Conservation (phyloP, 2,797 vertebrate genomes). For the Syngnathus acus region DNA sequence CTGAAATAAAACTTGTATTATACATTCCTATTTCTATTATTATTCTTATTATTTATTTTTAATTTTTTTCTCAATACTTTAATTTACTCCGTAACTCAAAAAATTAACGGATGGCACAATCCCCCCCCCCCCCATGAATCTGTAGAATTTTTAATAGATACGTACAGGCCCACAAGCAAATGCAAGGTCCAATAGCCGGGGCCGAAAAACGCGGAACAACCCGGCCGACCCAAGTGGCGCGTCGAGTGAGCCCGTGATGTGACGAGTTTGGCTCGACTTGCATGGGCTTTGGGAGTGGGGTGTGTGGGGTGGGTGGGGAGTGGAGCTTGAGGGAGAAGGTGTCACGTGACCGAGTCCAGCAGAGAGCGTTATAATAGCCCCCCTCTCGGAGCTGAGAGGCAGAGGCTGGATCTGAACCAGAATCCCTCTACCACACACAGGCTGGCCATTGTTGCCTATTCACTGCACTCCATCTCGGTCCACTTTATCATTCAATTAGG, state of each 20-base stretch:
- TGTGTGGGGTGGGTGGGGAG: slow-evolving; percentile 30
- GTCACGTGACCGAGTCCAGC: slow-evolving; percentile 70
- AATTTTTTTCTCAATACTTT: no score
- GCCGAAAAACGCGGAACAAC: slow-evolving; percentile 45
- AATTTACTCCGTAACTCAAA: no score
- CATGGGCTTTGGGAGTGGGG: background rate
- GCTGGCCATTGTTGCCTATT: slow-evolving; percentile 76
- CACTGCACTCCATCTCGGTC: slow-evolving; percentile 73
- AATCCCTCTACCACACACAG: slow-evolving; percentile 79
- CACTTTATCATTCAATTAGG: slow-evolving; percentile 85
- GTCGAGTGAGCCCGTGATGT: slow-evolving; percentile 36
- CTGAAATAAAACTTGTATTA: no score
- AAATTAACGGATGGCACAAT: no score
- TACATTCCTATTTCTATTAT: no score
- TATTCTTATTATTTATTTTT: no score
- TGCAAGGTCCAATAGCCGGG: slow-evolving; percentile 18
- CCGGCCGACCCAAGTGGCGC: slow-evolving; percentile 49
- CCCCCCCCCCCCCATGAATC: no score
- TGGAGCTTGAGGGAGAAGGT: slow-evolving; percentile 13
- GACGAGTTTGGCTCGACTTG: slow-evolving; percentile 36
- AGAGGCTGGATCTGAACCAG: slow-evolving; percentile 75
- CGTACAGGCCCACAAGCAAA: slow-evolving; percentile 9
- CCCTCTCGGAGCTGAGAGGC: slow-evolving; percentile 69
- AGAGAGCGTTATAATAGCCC: slow-evolving; percentile 74
- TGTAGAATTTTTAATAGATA: background rate